These are phyloP conservation scores for Mystacornis crossleyi DNA, from an alignment of 2,113 vertebrate genomes.

Conservation along the genomic window DNA sequence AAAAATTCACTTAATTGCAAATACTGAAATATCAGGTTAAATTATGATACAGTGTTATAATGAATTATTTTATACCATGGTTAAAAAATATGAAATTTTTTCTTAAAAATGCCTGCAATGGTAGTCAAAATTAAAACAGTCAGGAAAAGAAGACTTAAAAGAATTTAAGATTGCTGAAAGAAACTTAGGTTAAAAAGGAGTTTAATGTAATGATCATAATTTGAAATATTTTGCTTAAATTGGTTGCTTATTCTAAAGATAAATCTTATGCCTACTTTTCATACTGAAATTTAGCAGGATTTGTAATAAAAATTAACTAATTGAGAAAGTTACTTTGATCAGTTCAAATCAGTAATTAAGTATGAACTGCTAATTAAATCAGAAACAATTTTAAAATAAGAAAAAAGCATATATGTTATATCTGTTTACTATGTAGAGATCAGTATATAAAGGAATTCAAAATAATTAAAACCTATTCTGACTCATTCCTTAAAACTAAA, in stretches of 20 bases:
- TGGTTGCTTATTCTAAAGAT: neutral
- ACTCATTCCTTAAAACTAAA: neutral
- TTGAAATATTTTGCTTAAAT: neutral
- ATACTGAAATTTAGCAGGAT: neutral
- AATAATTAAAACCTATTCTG: neutral
- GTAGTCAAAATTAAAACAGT: neutral
- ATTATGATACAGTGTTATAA: neutral
- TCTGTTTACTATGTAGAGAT: neutral
- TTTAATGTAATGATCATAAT: neutral
- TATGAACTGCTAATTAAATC: neutral
- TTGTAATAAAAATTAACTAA: neutral
- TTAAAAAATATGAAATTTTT: neutral
- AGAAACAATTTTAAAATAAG: neutral
- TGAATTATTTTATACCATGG: neutral
- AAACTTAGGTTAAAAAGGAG: neutral
- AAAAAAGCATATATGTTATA: neutral
- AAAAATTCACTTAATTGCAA: neutral
- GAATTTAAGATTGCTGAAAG: neutral
- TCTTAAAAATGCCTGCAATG: neutral
- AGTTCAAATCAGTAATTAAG: neutral
- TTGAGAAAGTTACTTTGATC: neutral
- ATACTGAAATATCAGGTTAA: neutral
- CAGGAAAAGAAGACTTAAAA: neutral
- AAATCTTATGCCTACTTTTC: neutral
- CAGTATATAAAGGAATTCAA: neutral